Evolutionary conservation across 2,797 vertebrate genomes (phyloP), one percentile per base, ranked within the genome.

Genomic region (Pogonophryne albipinna): DNA sequence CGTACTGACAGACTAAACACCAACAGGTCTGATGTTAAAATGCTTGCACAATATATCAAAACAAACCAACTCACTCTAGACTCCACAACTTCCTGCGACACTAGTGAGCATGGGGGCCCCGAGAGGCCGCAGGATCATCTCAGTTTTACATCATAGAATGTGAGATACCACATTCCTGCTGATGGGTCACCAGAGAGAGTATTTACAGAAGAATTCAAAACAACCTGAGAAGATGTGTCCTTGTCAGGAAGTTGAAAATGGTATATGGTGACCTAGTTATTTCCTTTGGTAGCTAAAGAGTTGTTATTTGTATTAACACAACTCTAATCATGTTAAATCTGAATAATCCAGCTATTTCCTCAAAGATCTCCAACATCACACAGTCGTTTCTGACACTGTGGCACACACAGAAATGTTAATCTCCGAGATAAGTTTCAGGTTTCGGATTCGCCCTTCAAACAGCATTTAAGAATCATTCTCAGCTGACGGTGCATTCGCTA

Each of bases 1-100:
- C 20, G 58, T 16, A 53, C 11, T 41, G 17, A 47, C 23, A 58
- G 51, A 59, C n/a, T 31, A 42, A 78, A 83, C 31, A 58, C n/a
- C 0, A 27, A 65, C 44, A 53, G 38, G 19, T 27, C 57, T 76
- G 51, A 58, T 58, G 67, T 55, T 42, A 47, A 67, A 46, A 23
- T 50, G 53, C 50, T 47, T 45, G 31, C 60, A 73, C 45, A 7
- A 5, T 10, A 14, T 47, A 56, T 74, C 9, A 55, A 73, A 72
- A 58, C 44, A 78, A 66, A 77, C 49, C 42, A 10, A 73, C 41
- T 59, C 44, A 41, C 10, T 15, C 27, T 20, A 66, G 59, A 76
- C 71, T 52, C 59, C 52, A 78, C 45, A 57, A 73, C 66, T 84
- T 85, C 84, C 86, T 72, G 72, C 11, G 34, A 49, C 4, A 61